Evolutionary conservation across 2,113 vertebrate species (phyloP).

Genomic region (Perca flavescens): DNA sequence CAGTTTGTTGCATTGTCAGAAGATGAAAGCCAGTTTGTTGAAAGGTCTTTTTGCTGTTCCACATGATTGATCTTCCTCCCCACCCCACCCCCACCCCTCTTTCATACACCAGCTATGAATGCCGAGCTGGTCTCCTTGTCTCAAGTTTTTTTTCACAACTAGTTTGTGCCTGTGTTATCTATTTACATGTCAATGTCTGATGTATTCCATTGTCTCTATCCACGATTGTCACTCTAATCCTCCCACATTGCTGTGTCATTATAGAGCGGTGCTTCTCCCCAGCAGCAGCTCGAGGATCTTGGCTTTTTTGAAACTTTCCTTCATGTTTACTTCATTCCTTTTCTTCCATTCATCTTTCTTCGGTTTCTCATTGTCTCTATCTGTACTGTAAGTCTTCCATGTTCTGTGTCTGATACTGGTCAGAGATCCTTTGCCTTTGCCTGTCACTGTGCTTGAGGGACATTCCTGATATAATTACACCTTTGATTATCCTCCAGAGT

Average conservation of each 20-base stretch:
- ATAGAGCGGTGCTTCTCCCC: background rate
- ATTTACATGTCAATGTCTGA: conserved; percentile 30
- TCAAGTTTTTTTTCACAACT: conserved; percentile 31
- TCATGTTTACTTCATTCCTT: conserved; percentile 23
- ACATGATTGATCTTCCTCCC: conserved; percentile 74
- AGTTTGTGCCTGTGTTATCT: conserved; percentile 30
- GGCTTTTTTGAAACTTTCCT: conserved; percentile 2
- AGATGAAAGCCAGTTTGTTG: conserved; percentile 82
- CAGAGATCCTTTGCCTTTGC: conserved; percentile 28
- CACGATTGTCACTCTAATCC: conserved; percentile 31
- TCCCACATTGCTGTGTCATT: conserved; percentile 22
- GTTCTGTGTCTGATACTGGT: conserved; percentile 29
- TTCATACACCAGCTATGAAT: conserved; percentile 63
- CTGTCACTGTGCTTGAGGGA: conserved; percentile 55
- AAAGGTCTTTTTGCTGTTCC: conserved; percentile 78
- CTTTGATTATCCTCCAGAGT: conserved; percentile 75
- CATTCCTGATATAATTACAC: conserved; percentile 70
- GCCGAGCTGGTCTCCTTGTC: conserved; percentile 24
- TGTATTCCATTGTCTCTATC: conserved; percentile 29
- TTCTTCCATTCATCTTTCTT: background rate
- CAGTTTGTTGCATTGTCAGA: conserved; percentile 79
- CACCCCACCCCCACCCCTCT: conserved; percentile 27
- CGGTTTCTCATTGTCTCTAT: conserved; percentile 21
- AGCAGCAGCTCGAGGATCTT: background rate
- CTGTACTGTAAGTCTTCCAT: conserved; percentile 14